Base-by-base conservation (phyloP, 2,888 invertebrate species). In the Halictus ligatus region DNA sequence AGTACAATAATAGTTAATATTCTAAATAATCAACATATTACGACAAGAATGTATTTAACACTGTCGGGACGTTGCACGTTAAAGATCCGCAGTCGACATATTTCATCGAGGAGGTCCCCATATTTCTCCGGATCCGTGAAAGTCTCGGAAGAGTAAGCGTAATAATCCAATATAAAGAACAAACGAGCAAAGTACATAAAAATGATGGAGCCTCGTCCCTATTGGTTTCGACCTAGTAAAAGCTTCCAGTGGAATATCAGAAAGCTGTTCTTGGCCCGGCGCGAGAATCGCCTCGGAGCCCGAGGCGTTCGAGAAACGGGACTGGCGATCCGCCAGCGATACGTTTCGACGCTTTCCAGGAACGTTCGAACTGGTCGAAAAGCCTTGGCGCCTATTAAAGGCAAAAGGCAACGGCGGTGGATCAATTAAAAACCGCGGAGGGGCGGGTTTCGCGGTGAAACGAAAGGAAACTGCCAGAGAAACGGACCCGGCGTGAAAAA, bases 341-440 rank as follows among this genome's bases (percentile, higher is more conserved):
- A 84, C 80, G 71, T 84, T 80, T 76, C 86, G 67, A 76, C 81
- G 72, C 84, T 90, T 82, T 75, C 50, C 80, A 75, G 60, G 80
- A 78, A 78, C 80, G 85, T 76, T 81, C 69, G 78, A 80, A 43
- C 67, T 18, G 29, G 79, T 43, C 69, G 50, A 78, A 75, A 79
- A 67, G 75, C 72, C 75, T 75, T 21, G 29, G 72, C 72, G 73
- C 35, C 40, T 80, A 46, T 75, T 67, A 35, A 48, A 60, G 69
- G 67, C 60, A 58, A 79, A 74, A 72, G 69, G 78, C 69, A 58
- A 48, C 48, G 58, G n/a, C 35, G 60, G 60, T 77, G 73, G 84
- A 86, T 90, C 91, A 90, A 90, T 90, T 90, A 90, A 90, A 89
- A 84, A 83, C 75, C 81, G 80, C 29, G 80, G 64, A 7, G 71